These are phyloP conservation scores for Dendrocincla tyrannina DNA, from an alignment of 2,797 vertebrate species.

Conservation along the genomic window DNA sequence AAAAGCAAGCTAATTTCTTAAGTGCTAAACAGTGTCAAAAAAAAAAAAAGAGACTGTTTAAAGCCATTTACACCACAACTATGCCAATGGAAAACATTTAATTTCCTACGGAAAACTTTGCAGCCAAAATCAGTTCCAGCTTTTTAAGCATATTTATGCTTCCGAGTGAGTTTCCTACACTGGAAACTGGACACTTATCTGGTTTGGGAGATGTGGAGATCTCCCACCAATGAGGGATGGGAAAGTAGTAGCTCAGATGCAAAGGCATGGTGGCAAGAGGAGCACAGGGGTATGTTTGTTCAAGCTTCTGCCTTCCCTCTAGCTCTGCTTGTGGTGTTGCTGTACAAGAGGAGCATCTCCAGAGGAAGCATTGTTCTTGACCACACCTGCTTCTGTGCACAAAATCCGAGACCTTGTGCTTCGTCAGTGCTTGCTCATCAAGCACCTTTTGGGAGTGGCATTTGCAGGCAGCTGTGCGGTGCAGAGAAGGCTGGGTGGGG, in stretches of 20 bases:
- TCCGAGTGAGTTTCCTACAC: neutral
- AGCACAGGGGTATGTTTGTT: fast-evolving
- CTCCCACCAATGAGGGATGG: neutral
- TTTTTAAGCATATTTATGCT: neutral
- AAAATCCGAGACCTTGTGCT: fast-evolving
- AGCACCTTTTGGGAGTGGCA: neutral
- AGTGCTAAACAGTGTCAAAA: neutral
- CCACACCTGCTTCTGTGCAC: neutral
- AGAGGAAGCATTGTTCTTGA: fast-evolving
- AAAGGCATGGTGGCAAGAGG: neutral
- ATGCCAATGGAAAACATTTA: neutral
- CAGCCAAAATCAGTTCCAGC: neutral
- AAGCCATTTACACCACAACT: neutral
- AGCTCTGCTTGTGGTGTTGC: neutral
- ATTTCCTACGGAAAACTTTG: slow-evolving; percentile 9
- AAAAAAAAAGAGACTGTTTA: neutral
- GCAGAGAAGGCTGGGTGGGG: neutral
- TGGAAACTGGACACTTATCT: no score
- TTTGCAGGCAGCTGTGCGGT: fast-evolving
- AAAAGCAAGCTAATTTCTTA: neutral
- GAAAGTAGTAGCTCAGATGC: neutral
- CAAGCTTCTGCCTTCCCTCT: neutral
- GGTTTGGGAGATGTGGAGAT: neutral
- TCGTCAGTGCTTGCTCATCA: neutral
- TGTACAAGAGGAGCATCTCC: neutral